Conservation (phyloP, 2,113 vertebrate genomes). For the Percopsis transmontana region DNA sequence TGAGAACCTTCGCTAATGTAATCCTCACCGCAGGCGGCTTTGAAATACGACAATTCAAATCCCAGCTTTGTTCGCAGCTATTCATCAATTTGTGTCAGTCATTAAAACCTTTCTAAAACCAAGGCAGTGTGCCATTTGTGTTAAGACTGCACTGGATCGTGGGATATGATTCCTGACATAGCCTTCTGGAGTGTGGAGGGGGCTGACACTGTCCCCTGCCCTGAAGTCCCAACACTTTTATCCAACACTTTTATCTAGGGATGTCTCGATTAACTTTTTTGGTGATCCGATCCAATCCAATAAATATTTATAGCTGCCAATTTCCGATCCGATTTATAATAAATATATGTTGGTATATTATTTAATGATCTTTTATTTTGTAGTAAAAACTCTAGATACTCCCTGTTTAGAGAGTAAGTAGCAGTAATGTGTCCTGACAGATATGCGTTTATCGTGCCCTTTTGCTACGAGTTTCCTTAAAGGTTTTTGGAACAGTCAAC, state of each 20-base stretch:
- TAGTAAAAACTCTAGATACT: too few relatives aligned
- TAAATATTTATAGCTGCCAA: too few relatives aligned
- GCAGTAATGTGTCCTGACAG: too few relatives aligned
- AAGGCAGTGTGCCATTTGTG: conserved; percentile 28
- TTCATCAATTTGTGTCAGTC: conserved; percentile 1
- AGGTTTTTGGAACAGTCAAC: too few relatives aligned
- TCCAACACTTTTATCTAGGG: conserved; percentile 29
- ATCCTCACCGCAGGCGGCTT: background rate
- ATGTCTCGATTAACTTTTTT: conserved; percentile 28
- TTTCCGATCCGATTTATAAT: too few relatives aligned
- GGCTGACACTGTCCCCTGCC: conserved; percentile 73
- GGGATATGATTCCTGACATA: conserved; percentile 80
- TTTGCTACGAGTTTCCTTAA: too few relatives aligned
- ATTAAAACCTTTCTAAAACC: conserved; percentile 25
- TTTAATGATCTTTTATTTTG: too few relatives aligned
- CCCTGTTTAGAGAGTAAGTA: too few relatives aligned
- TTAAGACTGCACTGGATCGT: conserved; percentile 76
- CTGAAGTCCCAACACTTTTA: conserved; percentile 61
- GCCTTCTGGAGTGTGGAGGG: conserved; percentile 82
- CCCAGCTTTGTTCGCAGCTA: background rate
- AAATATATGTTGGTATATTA: too few relatives aligned
- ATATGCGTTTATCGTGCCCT: too few relatives aligned
- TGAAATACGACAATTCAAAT: background rate
- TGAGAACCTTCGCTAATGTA: background rate
- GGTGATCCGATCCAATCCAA: too few relatives aligned